Conservation (phyloP, 2,888 invertebrate species). For the Agonum fuliginosum region DNA sequence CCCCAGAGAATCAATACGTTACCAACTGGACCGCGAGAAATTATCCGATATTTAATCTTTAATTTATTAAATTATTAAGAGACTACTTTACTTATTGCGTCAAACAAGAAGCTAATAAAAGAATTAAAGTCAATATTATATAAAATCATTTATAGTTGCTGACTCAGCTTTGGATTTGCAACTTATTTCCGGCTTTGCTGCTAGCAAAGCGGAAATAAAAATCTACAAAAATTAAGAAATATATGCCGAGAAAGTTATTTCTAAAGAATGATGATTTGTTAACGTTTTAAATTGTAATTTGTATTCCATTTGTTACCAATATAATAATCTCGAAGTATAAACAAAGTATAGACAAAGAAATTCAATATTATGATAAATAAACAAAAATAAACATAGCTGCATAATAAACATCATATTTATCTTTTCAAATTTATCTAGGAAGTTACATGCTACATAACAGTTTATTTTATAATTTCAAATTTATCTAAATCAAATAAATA, state of each 20-base stretch:
- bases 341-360: too few relatives aligned
- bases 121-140: neutral
- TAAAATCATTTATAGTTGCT: neutral
- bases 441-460: too few relatives aligned
- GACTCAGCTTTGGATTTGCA: constrained; percentile 13
- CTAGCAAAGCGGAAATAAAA: constrained; percentile 1
- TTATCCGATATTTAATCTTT: constrained; percentile 17
- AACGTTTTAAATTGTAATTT: neutral
- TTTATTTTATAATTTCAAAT: too few relatives aligned
- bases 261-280: neutral
- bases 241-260: neutral
- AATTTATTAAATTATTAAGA: constrained; percentile 21
- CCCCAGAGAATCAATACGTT: constrained; percentile 53
- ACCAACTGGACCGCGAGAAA: constrained; percentile 41
- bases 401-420: neutral
- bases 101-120: neutral
- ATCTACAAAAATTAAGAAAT: neutral
- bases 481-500: too few relatives aligned
- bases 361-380: too few relatives aligned
- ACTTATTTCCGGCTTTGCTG: constrained; percentile 9
- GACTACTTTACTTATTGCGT: neutral
- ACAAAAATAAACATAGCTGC: neutral
- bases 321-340: too few relatives aligned
- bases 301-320: too few relatives aligned
- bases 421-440: too few relatives aligned